Percentiles rank a stretch among this genome's conserved stretches.
These are phyloP conservation scores for Esox masquinongy DNA, from an alignment of 2,797 vertebrate genomes.

Conservation along the genomic window DNA sequence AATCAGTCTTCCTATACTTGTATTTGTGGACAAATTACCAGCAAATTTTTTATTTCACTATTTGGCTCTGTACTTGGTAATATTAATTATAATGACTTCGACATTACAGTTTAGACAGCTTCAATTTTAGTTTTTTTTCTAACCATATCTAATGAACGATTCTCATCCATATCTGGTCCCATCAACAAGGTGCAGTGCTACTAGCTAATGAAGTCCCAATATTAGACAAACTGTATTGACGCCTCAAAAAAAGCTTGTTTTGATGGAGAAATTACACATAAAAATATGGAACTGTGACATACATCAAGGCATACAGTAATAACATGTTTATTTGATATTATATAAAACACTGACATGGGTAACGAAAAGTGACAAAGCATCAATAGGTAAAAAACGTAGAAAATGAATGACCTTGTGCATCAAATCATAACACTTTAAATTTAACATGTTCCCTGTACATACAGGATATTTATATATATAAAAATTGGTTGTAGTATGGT, in stretches of 20 bases:
- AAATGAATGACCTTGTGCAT: slow-evolving; percentile 1
- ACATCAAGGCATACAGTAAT: neutral
- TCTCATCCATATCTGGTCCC: no score
- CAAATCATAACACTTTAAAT: neutral
- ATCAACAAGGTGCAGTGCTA: neutral
- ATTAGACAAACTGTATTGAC: neutral
- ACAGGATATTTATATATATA: no score
- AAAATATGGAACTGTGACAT: neutral
- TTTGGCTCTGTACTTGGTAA: no score
- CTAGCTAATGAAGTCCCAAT: neutral
- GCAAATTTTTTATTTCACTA: no score
- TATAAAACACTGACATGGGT: slow-evolving; percentile 3
- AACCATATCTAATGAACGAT: no score
- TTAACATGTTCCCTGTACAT: no score
- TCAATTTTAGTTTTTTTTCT: neutral
- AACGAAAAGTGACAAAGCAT: slow-evolving; percentile 8
- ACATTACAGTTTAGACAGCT: no score
- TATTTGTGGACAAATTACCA: no score
- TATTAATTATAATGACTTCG: no score
- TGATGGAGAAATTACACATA: neutral
- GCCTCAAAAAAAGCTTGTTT: neutral
- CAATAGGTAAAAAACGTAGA: slow-evolving; percentile 14
- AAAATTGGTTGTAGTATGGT: no score
- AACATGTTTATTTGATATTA: slow-evolving; percentile 15
- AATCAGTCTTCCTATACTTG: neutral